phyloP scores from a whole-genome alignment of 2,888 invertebrate genomes.

The Entomobrya proxima region DNA sequence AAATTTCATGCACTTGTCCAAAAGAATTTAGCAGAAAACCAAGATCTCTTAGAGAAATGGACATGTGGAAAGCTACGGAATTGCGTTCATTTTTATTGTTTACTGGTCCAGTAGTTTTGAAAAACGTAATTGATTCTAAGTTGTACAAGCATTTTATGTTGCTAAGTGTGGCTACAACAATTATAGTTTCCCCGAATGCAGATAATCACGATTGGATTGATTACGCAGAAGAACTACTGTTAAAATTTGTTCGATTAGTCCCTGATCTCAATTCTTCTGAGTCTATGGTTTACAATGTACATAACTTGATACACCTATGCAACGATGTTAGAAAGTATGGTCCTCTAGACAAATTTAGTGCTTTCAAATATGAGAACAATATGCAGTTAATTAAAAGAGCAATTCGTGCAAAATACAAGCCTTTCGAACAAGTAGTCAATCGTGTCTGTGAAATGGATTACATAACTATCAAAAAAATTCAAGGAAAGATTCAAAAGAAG shows the following conservation, averaged over 20 bases:
- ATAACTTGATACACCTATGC: constrained; percentile 75
- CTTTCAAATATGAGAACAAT: constrained; percentile 74
- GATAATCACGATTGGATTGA: constrained; percentile 20
- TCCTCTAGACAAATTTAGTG: constrained; percentile 69
- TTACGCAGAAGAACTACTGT: constrained; percentile 73
- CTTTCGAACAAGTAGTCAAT: constrained; percentile 53
- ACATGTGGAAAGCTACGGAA: constrained; percentile 60
- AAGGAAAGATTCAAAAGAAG: too few species aligned
- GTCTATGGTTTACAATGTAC: constrained; percentile 75
- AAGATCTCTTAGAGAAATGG: constrained; percentile 24
- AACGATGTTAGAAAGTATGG: constrained; percentile 72
- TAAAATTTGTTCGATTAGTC: constrained; percentile 72
- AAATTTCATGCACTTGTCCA: constrained; percentile 15
- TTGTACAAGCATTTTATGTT: constrained; percentile 53
- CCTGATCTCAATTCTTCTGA: constrained; percentile 71
- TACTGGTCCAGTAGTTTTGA: constrained; percentile 38
- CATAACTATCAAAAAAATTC: too few species aligned
- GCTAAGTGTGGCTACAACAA: constrained; percentile 34
- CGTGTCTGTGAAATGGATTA: constrained; percentile 37
- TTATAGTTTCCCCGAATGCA: background rate
- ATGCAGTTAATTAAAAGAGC: constrained; percentile 72
- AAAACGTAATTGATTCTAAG: background rate
- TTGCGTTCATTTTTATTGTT: constrained; percentile 56
- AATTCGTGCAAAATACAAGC: constrained; percentile 29
- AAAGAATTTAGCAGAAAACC: constrained; percentile 45